Percentiles rank a stretch among this genome's conserved stretches.
Evolutionary conservation across 2,888 invertebrate species (phyloP).

Genomic region (Philonicus albiceps): DNA sequence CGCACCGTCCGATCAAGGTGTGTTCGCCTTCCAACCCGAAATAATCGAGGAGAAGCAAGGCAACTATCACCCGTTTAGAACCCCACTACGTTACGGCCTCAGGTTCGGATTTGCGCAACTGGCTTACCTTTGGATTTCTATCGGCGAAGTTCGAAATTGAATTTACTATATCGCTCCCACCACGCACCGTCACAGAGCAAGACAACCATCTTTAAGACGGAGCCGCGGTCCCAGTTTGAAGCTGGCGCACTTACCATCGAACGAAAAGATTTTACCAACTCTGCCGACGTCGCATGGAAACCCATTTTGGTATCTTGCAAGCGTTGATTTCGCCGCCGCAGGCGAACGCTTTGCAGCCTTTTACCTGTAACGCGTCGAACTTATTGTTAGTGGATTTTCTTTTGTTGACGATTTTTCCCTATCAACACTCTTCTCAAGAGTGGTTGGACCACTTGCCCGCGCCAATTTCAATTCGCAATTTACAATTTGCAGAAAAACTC

Average conservation of each 20-base stretch:
- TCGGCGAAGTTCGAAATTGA: conserved; percentile 1
- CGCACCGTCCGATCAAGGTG: conserved; percentile 36
- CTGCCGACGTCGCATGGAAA: not conserved
- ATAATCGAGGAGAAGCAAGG: not conserved
- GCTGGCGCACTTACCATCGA: not conserved
- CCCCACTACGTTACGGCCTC: not conserved
- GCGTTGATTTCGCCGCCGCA: not conserved
- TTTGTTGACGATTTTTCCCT: not conserved
- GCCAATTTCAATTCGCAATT: not conserved
- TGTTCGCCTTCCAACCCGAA: conserved; percentile 26
- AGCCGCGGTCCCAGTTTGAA: no score
- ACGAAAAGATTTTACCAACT: not conserved
- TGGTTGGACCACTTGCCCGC: not conserved
- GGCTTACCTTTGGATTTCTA: not conserved
- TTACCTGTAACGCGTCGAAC: not conserved
- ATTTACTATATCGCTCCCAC: conserved; percentile 20
- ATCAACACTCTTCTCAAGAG: not conserved
- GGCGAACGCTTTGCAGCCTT: not conserved
- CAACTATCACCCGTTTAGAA: conserved; percentile 19
- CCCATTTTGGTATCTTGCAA: not conserved
- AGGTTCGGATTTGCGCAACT: conserved; percentile 11
- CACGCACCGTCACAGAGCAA: not conserved
- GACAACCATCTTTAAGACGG: not conserved
- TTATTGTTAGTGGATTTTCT: not conserved
- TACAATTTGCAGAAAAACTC: not conserved